These are phyloP conservation scores for Peromyscus leucopus DNA, from an alignment of 2,113 vertebrate species.

Conservation along the genomic window DNA sequence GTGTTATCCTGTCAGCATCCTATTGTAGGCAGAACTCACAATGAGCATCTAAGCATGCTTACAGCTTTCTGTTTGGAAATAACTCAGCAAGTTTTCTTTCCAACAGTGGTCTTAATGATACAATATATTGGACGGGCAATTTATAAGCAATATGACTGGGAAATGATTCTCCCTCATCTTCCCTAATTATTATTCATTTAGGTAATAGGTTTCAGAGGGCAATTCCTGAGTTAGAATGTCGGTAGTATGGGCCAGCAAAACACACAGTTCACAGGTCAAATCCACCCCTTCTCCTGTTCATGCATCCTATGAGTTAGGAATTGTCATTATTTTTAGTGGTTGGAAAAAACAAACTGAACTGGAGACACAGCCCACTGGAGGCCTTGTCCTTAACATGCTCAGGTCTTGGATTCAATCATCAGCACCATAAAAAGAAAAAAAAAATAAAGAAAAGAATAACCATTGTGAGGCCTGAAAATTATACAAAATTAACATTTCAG, in stretches of 20 bases:
- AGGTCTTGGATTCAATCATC: not conserved
- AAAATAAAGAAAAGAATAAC: not conserved
- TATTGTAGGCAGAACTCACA: not conserved
- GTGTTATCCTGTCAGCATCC: not conserved
- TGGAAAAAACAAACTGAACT: not conserved
- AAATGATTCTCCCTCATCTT: conserved; percentile 4
- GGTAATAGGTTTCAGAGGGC: not conserved
- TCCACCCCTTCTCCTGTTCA: not conserved
- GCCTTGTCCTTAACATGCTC: not conserved
- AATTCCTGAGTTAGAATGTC: not conserved
- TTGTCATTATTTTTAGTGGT: not conserved
- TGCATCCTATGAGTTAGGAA: not conserved
- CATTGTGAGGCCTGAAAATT: conserved; percentile 1
- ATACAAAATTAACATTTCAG: conserved; percentile 39
- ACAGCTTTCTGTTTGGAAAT: not conserved
- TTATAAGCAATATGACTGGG: not conserved
- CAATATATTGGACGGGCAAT: not conserved
- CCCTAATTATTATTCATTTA: not conserved
- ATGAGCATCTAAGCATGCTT: not conserved
- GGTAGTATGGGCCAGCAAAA: not conserved
- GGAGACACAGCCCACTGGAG: too few relatives aligned
- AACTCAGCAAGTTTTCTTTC: conserved; percentile 17
- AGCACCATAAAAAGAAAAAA: not conserved
- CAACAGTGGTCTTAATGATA: not conserved
- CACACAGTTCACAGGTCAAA: not conserved